Conservation (phyloP, 2,797 vertebrate species). For the Danio jaintianensis region DNA sequence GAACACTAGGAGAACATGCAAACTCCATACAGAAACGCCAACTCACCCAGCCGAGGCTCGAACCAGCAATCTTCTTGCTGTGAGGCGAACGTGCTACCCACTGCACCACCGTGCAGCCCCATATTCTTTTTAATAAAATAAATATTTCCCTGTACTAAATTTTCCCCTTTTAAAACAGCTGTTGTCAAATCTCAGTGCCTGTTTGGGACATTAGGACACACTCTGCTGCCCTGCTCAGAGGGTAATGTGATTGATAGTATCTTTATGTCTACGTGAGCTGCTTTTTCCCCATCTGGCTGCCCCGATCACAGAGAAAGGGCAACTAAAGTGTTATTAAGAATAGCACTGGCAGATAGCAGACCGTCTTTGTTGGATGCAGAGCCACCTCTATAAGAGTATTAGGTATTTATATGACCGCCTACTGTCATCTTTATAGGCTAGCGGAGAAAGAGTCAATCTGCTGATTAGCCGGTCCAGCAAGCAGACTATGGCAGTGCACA, state of each 20-base stretch:
- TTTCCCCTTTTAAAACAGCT: not conserved
- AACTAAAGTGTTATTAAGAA: constrained; percentile 33
- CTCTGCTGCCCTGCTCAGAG: constrained; percentile 30
- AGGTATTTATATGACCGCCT: constrained; percentile 27
- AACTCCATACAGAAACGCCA: no score
- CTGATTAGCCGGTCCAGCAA: constrained; percentile 89
- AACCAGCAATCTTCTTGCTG: no score
- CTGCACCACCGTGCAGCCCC: no score
- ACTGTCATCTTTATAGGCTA: constrained; percentile 80
- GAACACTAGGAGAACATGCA: no score
- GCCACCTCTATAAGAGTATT: constrained; percentile 33
- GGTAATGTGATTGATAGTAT: constrained; percentile 49
- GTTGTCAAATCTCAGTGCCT: constrained; percentile 4
- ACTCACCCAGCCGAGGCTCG: no score
- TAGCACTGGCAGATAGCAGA: constrained; percentile 31
- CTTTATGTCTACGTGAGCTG: constrained; percentile 43
- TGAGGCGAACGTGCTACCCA: no score
- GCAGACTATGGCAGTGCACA: constrained; percentile 79
- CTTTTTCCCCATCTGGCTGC: constrained; percentile 29
- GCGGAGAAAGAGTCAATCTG: constrained; percentile 93
- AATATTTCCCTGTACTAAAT: constrained; percentile 3
- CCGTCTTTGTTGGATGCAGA: constrained; percentile 14
- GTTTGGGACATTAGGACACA: constrained; percentile 33
- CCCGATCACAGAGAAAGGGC: constrained; percentile 39
- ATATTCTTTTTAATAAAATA: not conserved